Base-by-base conservation (phyloP, 2,113 vertebrate genomes). In the Menidia beryllina region DNA sequence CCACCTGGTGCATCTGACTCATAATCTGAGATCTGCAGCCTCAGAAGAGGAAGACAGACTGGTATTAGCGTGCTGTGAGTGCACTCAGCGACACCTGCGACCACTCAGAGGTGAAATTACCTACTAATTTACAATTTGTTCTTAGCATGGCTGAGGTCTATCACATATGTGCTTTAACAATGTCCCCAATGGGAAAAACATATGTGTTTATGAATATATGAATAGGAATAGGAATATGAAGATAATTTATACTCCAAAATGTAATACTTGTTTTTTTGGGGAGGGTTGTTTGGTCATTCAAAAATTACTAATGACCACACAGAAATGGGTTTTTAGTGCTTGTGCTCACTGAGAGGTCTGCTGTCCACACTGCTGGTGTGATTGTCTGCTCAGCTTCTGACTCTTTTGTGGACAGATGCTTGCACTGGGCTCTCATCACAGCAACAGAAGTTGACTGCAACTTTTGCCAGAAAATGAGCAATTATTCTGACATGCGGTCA, bases 1-100 rank as follows among this genome's bases (percentile, higher is more conserved):
- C 87, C 87, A 84, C 89, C 86, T 87, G 87, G 79, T 86, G 70
- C 41, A 62, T 86, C 78, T 89, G 87, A 92, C 72, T 89, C 84
- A 90, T 84, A 69, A 81, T 78, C 80, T 69, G 69, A 81, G 78
- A 89, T 88, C 72, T 80, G 70, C 66, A 54, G 69, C 62, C 75
- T 86, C 67, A 78, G 19, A 78, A 83, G 73, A 81, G 67, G 71
- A 79, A 53, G 72, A 74, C 75, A 80, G 77, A 81, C 64, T 69
- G 83, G 14, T 58, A 41, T 73, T 82, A 66, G 55, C 53, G 2
- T 53, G 58, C 79, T 75, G 69, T 11, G 36, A 69, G 61, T 73
- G 77, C 52, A 81, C 57, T 66, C 73, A 30, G 19, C 77, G 78
- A 83, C 81, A 81, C 62, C 72, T 34, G 52, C 65, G 50, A 39